These are phyloP conservation scores for Colaptes auratus DNA, from an alignment of 2,113 vertebrate genomes.

Conservation along the genomic window DNA sequence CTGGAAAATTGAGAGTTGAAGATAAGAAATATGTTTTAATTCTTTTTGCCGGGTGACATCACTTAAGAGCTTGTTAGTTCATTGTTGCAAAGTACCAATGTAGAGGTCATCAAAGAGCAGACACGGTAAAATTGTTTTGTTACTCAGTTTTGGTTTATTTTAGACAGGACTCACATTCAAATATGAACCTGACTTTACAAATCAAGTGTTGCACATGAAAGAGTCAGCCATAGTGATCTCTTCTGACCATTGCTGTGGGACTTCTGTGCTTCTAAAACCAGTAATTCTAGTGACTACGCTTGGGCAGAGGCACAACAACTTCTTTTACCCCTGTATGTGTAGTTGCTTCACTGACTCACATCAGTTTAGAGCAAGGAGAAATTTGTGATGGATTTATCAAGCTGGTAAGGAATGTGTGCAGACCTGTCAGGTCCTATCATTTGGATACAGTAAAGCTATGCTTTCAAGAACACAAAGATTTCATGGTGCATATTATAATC, in stretches of 20 bases:
- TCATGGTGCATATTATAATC: neutral
- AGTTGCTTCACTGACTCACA: slow-evolving; percentile 15
- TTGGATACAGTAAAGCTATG: slow-evolving; percentile 5
- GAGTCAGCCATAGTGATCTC: neutral
- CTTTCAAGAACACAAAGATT: slow-evolving; percentile 1
- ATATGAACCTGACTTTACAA: neutral
- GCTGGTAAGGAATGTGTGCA: slow-evolving; percentile 33
- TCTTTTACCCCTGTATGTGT: neutral
- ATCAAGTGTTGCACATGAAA: neutral
- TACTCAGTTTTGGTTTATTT: neutral
- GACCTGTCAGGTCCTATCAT: slow-evolving; percentile 26
- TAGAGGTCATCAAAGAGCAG: neutral
- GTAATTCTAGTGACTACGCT: neutral
- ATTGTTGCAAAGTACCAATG: neutral
- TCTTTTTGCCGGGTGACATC: neutral
- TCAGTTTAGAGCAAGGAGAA: neutral
- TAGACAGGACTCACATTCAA: neutral
- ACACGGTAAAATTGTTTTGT: neutral
- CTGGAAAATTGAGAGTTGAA: neutral
- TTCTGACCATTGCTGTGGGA: neutral
- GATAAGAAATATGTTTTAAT: neutral
- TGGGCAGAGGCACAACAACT: neutral
- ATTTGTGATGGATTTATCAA: slow-evolving; percentile 24
- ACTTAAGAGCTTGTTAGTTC: neutral
- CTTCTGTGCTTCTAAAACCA: neutral